phyloP scores from a whole-genome alignment of 30 jellyfish, hydroid and myxozoan genomes.

The Aurelia aurita complex sp. Pacific region DNA sequence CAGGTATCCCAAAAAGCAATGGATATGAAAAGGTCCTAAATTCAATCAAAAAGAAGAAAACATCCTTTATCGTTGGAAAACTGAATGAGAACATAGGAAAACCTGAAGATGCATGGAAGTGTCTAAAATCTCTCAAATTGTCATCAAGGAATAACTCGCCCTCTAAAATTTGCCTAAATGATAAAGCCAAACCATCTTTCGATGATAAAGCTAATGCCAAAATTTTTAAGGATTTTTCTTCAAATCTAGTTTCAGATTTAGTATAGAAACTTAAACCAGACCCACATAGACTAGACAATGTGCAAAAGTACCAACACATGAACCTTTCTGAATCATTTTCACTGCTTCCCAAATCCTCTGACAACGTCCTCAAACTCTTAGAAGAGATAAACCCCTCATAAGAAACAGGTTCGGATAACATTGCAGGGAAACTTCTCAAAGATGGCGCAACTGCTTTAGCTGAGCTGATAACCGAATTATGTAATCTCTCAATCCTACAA shows the following conservation, averaged over 20 bases:
- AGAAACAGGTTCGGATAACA: background rate
- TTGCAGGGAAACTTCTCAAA: background rate
- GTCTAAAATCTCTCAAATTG: too few species aligned
- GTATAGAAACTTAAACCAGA: background rate
- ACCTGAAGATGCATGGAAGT: too few species aligned
- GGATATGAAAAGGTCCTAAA: background rate
- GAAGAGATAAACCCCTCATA: background rate
- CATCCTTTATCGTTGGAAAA: too few species aligned
- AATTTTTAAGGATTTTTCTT: slow-evolving; percentile 4
- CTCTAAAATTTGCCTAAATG: background rate
- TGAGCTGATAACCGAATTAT: too few species aligned
- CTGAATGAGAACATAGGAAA: too few species aligned
- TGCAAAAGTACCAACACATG: background rate
- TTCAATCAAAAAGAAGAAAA: background rate
- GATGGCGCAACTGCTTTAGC: background rate
- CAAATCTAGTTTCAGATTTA: slow-evolving; percentile 24
- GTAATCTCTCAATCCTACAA: too few species aligned
- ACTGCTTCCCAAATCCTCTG: background rate
- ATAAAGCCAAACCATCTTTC: background rate
- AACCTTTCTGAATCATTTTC: background rate
- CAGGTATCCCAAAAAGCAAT: too few species aligned
- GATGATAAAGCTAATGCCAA: background rate
- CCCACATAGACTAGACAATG: slow-evolving; percentile 7
- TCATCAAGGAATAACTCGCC: too few species aligned
- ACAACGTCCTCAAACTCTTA: background rate